Conservation (phyloP, 2,797 vertebrate genomes). For the Thripadectes ignobilis region DNA sequence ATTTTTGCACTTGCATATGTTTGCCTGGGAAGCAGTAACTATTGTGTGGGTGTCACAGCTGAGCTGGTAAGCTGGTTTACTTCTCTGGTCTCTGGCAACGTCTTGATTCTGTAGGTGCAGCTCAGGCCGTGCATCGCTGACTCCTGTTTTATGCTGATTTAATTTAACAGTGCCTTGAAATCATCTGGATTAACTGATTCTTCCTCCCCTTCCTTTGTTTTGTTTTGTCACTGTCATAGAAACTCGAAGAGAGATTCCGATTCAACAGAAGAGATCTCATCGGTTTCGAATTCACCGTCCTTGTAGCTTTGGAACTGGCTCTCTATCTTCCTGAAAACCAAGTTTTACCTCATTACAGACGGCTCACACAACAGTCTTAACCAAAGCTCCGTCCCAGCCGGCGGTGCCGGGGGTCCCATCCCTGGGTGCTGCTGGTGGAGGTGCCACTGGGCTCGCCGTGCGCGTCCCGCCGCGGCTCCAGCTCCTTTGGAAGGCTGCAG, state of each 20-base stretch:
- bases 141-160: neutral
- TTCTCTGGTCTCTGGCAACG: neutral
- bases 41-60: neutral
- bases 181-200: neutral
- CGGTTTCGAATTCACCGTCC: conserved; percentile 92
- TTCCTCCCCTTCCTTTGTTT: neutral
- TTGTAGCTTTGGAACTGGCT: conserved; percentile 96
- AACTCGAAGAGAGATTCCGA: conserved; percentile 95
- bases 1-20: neutral
- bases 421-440: neutral
- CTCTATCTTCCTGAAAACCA: conserved; percentile 95
- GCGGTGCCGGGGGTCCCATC: neutral
- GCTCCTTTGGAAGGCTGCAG: neutral
- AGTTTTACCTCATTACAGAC: conserved; percentile 96
- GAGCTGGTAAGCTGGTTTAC: neutral
- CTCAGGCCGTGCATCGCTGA: neutral
- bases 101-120: neutral
- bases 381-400: neutral
- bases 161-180: neutral
- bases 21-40: neutral
- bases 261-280: conserved; percentile 93
- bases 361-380: conserved; percentile 92
- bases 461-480: neutral
- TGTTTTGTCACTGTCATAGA: conserved; percentile 74
- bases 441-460: neutral